Base-by-base conservation (phyloP, 92 coral and sea anemone genomes). In the Phymanthus crucifer region DNA sequence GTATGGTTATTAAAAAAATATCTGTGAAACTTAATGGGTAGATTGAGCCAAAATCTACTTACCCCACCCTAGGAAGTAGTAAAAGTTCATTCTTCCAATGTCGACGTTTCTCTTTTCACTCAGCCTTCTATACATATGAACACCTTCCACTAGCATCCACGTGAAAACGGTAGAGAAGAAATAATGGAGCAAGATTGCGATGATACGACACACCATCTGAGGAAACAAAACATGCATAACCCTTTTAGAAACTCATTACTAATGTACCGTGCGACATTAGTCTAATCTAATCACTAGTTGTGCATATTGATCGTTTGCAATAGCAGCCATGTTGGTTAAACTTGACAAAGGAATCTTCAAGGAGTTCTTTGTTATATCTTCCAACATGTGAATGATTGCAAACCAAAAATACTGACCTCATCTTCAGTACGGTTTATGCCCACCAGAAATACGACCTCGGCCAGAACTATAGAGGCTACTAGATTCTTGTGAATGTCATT, bases 11-110 rank as follows among this genome's bases (percentile, higher is more conserved):
- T n/a, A n/a, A n/a, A n/a, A n/a, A n/a, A n/a, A n/a, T n/a, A n/a
- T n/a, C n/a, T 43, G 10, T 38, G 4, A 10, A 11, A 43, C 1
- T 0, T 54, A 54, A 4, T 54, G 31, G 64, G 10, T 10, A 54
- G 27, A n/a, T 27, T 40, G 8, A 0, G 70, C 32, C 74, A 70
- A 35, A 48, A 54, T 21, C 64, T 54, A 54, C 99, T 86, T 85
- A 95, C 99, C 99, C 99, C 99, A 95, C 18, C 99, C 99, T 32
- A 95, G 91, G 87, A 95, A 95, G 87, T 93, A 95, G 70, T 95
- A 95, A 78, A 95, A 95, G 0, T 92, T 88, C 99, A 95, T 95
- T 66, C 95, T 89, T 14, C 98, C 99, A 18, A 92, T 84, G 78
- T 95, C 94, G 21, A 95, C 92, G 74, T 95, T 89, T n/a, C 99